These are phyloP conservation scores for Climacteris rufus DNA, from an alignment of 2,113 vertebrate species.

Conservation along the genomic window DNA sequence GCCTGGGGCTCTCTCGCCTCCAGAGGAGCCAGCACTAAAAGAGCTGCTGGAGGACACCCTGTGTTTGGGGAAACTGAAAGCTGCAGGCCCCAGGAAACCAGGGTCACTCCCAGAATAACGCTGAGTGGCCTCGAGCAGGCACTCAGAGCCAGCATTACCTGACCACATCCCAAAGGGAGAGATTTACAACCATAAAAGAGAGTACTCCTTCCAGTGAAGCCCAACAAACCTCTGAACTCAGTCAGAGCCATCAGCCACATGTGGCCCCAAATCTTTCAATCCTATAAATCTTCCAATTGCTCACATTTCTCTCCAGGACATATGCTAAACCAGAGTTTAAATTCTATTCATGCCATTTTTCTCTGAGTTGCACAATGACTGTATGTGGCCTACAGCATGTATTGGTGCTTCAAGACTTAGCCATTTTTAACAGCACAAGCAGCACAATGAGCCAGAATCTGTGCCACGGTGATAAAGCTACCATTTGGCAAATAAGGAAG, in stretches of 20 bases:
- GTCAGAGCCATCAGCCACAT: neutral
- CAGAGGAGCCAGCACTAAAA: too few relatives aligned
- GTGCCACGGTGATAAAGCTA: neutral
- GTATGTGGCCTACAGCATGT: neutral
- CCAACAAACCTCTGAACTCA: neutral
- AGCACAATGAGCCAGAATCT: neutral
- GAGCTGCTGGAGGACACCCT: too few relatives aligned
- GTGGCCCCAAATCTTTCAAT: accelerated
- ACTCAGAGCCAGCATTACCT: too few relatives aligned
- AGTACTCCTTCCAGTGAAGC: neutral
- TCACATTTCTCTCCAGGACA: neutral
- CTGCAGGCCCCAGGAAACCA: too few relatives aligned
- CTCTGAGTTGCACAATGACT: neutral
- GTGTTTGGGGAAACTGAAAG: too few relatives aligned
- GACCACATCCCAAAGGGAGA: accelerated
- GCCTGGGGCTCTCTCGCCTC: too few relatives aligned
- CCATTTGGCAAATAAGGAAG: neutral
- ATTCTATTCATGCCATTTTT: neutral
- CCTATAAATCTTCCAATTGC: neutral
- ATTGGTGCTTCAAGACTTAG: neutral
- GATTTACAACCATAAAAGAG: neutral
- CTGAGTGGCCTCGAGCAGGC: too few relatives aligned
- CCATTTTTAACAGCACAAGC: neutral
- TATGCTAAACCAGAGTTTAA: neutral
- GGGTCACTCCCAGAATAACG: too few relatives aligned